Evolutionary conservation across 2,113 vertebrate species (phyloP).

Genomic region (Taxidea taxus): DNA sequence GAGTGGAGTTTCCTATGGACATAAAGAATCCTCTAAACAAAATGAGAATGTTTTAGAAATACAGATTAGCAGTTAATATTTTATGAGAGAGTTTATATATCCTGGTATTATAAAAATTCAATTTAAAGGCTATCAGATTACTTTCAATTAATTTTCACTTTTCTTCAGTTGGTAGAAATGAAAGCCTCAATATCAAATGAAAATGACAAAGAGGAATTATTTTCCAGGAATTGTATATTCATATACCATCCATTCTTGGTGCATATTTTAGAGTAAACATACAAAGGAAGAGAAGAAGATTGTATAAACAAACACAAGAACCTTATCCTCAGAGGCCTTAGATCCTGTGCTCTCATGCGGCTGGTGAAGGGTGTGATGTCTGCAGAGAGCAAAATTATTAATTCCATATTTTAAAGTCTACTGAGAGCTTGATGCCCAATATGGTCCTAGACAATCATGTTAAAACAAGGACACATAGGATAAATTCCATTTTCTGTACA

Average conservation of each 20-base stretch:
- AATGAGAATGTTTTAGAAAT: not conserved
- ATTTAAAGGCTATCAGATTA: not conserved
- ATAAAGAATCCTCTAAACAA: not conserved
- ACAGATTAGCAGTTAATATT: not conserved
- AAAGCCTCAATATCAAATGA: not conserved
- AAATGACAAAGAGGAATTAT: not conserved
- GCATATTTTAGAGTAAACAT: not conserved
- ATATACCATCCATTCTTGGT: not conserved
- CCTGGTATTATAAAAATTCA: not conserved
- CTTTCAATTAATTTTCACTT: not conserved
- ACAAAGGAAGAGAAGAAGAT: not conserved
- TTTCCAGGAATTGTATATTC: not conserved
- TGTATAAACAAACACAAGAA: not conserved
- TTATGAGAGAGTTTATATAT: not conserved
- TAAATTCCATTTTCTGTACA: conserved; percentile 31
- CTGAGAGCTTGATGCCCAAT: not conserved
- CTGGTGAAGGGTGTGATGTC: rapidly evolving
- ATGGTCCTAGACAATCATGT: conserved; percentile 1
- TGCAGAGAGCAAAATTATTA: not conserved
- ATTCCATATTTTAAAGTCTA: conserved; percentile 33
- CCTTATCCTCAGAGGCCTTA: not conserved
- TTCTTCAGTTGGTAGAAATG: not conserved
- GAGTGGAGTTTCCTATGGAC: not conserved
- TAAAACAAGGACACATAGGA: conserved; percentile 23
- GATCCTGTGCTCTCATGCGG: not conserved